Evolutionary conservation across 1,140 invertebrate species (phyloP), one percentile per base, ranked within the genome.

Genomic region (Musca domestica): DNA sequence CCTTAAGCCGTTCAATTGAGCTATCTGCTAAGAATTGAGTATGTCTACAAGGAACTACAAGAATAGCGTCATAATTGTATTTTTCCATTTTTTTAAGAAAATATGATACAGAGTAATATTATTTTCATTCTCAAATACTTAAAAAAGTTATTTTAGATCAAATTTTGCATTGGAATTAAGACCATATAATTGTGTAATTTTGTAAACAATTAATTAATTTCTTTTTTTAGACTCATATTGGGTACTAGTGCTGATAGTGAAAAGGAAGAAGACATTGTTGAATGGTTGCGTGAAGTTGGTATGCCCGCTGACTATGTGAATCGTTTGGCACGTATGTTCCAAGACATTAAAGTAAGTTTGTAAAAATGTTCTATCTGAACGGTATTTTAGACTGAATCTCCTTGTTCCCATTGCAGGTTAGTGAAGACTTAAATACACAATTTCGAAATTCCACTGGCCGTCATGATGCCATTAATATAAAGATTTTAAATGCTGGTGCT

Each of bases 221-320:
- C 15, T 15, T 47, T 68, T 69, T 69, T 63, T 20, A 81, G 74
- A 34, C 87, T 99, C 30, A 98, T 98, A 76, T 85, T 98, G 61
- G 96, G 98, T 74, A 95, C 94, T 15, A 98, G 96, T 74, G 96
- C 96, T 2, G 98, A 99, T 84, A 98, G 95, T 72, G 98, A 99
- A 81, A 98, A 98, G 81, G 98, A 99, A 84, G 97, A 99, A 84
- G 97, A 97, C 82, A 98, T 99, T 93, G 97, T 99, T 0, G 96
- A 98, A 82, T 98, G 95, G 91, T 81, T 95, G 54, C 83, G 93
- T 20, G 92, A 94, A 85, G 95, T 98, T 27, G 98, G 98, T 19
- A 99, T 99, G 97, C 98, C 98, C 6, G 96, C 97, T 1, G 98
- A 99, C 83, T 98, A 96, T 86, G 96, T 99, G 9, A 98, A 98